Percentiles rank a stretch among this genome's conserved stretches.
phyloP scores from a whole-genome alignment of 2,888 invertebrate species.

The Cephalotes varians region DNA sequence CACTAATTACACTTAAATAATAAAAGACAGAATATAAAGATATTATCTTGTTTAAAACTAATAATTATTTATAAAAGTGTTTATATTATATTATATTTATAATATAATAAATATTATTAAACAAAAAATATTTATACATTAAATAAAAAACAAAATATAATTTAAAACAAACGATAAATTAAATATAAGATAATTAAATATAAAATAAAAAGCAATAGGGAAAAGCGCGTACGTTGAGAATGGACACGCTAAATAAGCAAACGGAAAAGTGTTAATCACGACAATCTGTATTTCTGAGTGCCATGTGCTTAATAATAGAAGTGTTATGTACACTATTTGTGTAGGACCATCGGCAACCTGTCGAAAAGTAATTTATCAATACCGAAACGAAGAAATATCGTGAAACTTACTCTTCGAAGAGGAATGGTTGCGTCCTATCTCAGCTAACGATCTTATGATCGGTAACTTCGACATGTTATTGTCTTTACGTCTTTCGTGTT shows the following conservation, averaged over 20 bases:
- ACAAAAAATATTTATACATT: not conserved
- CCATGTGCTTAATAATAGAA: not conserved
- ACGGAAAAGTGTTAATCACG: not conserved
- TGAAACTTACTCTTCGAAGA: slow-evolving; percentile 95
- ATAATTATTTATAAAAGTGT: not conserved
- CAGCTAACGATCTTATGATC: slow-evolving; percentile 96
- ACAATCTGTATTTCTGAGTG: slow-evolving; percentile 18
- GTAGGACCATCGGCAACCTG: slow-evolving; percentile 23
- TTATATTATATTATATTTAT: not conserved
- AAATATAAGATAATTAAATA: not conserved
- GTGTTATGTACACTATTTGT: slow-evolving; percentile 16
- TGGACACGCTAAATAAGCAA: not conserved
- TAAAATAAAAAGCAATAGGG: not conserved
- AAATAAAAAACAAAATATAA: slow-evolving; percentile 1
- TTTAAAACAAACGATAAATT: not conserved
- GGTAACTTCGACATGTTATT: slow-evolving; percentile 93
- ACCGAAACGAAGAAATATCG: not conserved
- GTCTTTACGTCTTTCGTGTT: slow-evolving; percentile 93
- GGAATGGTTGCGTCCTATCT: slow-evolving; percentile 98
- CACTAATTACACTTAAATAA: not conserved
- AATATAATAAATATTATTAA: slow-evolving; percentile 8
- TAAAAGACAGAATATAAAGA: not conserved
- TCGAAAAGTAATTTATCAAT: slow-evolving; percentile 30
- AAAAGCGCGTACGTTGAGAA: not conserved
- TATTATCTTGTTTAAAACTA: not conserved